These are phyloP conservation scores for Macropus fuliginosus DNA, from an alignment of 2,797 vertebrate genomes.

Conservation along the genomic window DNA sequence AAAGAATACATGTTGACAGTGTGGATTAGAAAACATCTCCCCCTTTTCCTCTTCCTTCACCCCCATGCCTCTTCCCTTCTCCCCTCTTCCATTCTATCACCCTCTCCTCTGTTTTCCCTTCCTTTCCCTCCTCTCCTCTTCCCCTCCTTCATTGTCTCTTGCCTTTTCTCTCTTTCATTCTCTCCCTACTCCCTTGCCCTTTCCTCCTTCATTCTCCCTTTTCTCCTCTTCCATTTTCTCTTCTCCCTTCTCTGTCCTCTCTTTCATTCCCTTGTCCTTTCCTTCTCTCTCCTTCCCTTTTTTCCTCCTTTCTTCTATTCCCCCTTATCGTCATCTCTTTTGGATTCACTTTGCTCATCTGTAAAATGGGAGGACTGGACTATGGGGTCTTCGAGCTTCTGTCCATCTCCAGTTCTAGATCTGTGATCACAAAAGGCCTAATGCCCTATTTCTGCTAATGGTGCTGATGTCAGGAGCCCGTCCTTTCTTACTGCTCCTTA, in stretches of 20 bases:
- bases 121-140: no score
- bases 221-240: no score
- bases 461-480: background rate
- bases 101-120: no score
- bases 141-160: no score
- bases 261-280: no score
- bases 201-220: no score
- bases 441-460: background rate
- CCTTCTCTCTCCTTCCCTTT: background rate
- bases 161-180: background rate
- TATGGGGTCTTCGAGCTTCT: background rate
- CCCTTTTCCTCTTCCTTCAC: background rate
- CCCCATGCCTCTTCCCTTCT: background rate
- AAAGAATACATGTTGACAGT: background rate
- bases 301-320: background rate
- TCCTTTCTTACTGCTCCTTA: background rate
- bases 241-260: no score
- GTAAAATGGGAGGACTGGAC: background rate
- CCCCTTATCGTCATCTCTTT: background rate
- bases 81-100: no score
- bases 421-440: background rate
- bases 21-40: background rate
- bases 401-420: background rate
- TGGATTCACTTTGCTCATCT: background rate
- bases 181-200: no score